These are phyloP conservation scores for Epinephelus malabaricus DNA, from an alignment of 2,797 vertebrate species.

Conservation along the genomic window DNA sequence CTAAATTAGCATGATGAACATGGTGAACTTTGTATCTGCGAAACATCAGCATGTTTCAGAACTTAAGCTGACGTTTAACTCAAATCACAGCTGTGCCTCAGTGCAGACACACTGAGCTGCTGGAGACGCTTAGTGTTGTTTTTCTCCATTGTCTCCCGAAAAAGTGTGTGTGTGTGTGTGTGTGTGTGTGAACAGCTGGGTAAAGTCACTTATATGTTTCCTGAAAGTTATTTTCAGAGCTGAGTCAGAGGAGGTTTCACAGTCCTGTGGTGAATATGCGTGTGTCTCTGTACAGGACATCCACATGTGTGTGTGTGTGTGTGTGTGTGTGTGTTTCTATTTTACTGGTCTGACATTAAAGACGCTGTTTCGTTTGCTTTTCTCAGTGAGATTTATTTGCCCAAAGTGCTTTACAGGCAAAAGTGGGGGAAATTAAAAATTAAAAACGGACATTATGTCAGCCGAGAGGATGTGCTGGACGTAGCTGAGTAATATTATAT, in stretches of 20 bases:
- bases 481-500: rapidly evolving
- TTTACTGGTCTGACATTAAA: constrained; percentile 12
- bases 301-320: background rate
- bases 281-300: background rate
- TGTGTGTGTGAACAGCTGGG: constrained; percentile 35
- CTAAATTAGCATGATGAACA: background rate
- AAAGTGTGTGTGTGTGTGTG: too few relatives aligned
- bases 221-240: constrained; percentile 52
- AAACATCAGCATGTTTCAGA: background rate
- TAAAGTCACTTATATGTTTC: constrained; percentile 33
- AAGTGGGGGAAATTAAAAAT: too few relatives aligned
- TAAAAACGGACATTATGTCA: background rate
- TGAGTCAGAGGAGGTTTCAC: constrained; percentile 35
- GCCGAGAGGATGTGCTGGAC: background rate
- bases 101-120: background rate
- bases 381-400: background rate
- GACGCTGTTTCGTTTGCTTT: background rate
- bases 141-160: background rate
- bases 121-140: background rate
- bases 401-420: background rate
- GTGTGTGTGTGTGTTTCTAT: background rate
- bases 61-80: too few relatives aligned
- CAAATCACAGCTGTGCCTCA: too few relatives aligned
- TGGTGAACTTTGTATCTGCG: too few relatives aligned
- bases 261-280: constrained; percentile 10